These are phyloP conservation scores for Alloscopus bannaensis DNA, from an alignment of 2,888 invertebrate species.

Conservation along the genomic window DNA sequence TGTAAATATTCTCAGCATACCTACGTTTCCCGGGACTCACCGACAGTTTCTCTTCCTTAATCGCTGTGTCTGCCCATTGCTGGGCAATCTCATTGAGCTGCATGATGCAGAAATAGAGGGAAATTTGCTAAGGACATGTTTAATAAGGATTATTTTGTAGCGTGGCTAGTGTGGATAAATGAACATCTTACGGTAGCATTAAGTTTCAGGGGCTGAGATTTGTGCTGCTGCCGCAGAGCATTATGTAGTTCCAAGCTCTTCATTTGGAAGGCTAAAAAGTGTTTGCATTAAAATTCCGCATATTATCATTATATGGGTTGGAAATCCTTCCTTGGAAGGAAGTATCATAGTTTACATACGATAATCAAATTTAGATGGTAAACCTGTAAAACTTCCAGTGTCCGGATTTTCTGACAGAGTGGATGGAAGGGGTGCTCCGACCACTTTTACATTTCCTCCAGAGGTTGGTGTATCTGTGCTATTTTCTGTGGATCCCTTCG, in stretches of 20 bases:
- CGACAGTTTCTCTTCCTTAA: slow-evolving; percentile 42
- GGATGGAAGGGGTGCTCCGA: too few relatives aligned
- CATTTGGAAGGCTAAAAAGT: slow-evolving; percentile 53
- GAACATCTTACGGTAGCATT: slow-evolving; percentile 66
- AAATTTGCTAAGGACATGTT: not conserved
- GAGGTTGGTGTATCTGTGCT: slow-evolving; percentile 14
- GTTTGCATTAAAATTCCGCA: not conserved
- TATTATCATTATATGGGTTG: too few relatives aligned
- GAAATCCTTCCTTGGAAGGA: too few relatives aligned
- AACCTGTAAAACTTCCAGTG: slow-evolving; percentile 28
- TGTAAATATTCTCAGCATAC: slow-evolving; percentile 64
- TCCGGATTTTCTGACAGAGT: not conserved
- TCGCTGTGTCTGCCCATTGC: slow-evolving; percentile 56
- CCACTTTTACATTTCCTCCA: slow-evolving; percentile 32
- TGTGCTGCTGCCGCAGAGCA: slow-evolving; percentile 48
- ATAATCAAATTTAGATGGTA: too few relatives aligned
- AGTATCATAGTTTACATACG: too few relatives aligned
- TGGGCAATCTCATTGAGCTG: slow-evolving; percentile 61
- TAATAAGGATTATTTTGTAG: not conserved
- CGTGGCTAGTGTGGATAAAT: not conserved
- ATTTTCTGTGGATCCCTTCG: not conserved
- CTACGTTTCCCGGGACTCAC: slow-evolving; percentile 62
- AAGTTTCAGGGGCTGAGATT: slow-evolving; percentile 54
- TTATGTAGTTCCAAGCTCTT: slow-evolving; percentile 60
- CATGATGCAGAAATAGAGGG: not conserved